Evolutionary conservation across 2,888 invertebrate genomes (phyloP), one percentile per base, ranked within the genome.

Genomic region (Acrocyrtus sp.): DNA sequence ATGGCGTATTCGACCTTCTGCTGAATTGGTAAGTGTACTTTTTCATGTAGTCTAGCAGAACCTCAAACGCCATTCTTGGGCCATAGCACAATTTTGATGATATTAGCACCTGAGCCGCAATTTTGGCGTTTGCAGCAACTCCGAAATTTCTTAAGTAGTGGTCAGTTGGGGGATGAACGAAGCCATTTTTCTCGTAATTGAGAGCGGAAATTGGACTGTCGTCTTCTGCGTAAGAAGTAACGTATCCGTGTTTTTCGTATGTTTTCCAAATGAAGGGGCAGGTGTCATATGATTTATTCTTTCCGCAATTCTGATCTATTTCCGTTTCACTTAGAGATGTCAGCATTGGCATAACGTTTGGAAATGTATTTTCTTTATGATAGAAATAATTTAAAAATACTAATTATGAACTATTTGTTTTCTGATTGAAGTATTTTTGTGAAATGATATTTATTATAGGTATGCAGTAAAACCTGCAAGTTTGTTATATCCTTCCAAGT

Each of bases 401-500:
- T 8, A 51, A 19, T 51, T 15, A 51, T 5, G 5, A n/a, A n/a
- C n/a, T n/a, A n/a, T n/a, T n/a, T n/a, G n/a, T n/a, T n/a, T n/a
- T n/a, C n/a, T n/a, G n/a, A n/a, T n/a, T n/a, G n/a, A n/a, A n/a
- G n/a, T n/a, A n/a, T n/a, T n/a, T n/a, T n/a, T n/a, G n/a, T n/a
- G n/a, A n/a, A n/a, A n/a, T n/a, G n/a, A n/a, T n/a, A n/a, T n/a
- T n/a, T n/a, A n/a, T n/a, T n/a, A n/a, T n/a, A n/a, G n/a, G n/a
- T n/a, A n/a, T n/a, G n/a, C n/a, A n/a, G n/a, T 27, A 8, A 8
- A 29, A 65, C 48, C 66, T 3, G 90, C 97, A 5, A 97, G 92
- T 87, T 96, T 97, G 83, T 93, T 95, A 84, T 94, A 96, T 5
- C 96, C 96, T 78, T 91, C 84, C 83, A 97, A 87, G 83, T 95